A percentile compares a stretch with the other conserved stretches of the same genome.
Evolutionary conservation across 2,888 invertebrate species (phyloP).

Genomic region (Agrochola circellaris): DNA sequence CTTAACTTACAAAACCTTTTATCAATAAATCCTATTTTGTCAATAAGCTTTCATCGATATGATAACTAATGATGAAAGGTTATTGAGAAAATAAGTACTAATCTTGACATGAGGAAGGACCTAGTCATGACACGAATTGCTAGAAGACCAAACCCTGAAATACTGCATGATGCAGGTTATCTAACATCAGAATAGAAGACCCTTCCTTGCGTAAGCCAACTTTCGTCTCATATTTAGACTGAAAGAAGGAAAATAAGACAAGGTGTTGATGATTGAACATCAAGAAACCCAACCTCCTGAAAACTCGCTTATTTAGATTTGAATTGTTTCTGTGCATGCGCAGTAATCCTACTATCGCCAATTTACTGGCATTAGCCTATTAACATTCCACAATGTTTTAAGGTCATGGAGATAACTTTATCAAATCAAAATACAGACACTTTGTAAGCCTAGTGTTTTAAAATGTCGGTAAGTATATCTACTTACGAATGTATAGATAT

Average conservation of each 20-base stretch:
- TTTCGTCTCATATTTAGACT: neutral
- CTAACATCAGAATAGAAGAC: neutral
- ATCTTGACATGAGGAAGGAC: neutral
- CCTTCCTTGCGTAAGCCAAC: neutral
- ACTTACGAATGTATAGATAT: slow-evolving; percentile 3
- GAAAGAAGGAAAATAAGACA: neutral
- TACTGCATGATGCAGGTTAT: neutral
- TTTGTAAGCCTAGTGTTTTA: slow-evolving; percentile 15
- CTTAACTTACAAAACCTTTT: neutral
- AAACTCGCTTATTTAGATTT: neutral
- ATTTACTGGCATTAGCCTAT: slow-evolving; percentile 17
- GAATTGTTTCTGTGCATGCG: neutral
- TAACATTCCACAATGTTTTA: slow-evolving; percentile 31
- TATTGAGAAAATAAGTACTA: neutral
- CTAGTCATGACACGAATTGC: neutral
- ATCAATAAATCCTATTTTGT: no score
- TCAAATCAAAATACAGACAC: slow-evolving; percentile 7
- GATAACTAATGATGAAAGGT: neutral
- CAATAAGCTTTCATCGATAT: no score
- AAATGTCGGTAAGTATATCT: neutral
- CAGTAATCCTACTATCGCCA: slow-evolving; percentile 7
- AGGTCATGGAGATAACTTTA: slow-evolving; percentile 47
- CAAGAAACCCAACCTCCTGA: neutral
- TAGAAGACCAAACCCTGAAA: neutral
- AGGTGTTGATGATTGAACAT: neutral